These are phyloP conservation scores for Arnoldichthys spilopterus DNA, from an alignment of 2,797 vertebrate species.

Conservation along the genomic window DNA sequence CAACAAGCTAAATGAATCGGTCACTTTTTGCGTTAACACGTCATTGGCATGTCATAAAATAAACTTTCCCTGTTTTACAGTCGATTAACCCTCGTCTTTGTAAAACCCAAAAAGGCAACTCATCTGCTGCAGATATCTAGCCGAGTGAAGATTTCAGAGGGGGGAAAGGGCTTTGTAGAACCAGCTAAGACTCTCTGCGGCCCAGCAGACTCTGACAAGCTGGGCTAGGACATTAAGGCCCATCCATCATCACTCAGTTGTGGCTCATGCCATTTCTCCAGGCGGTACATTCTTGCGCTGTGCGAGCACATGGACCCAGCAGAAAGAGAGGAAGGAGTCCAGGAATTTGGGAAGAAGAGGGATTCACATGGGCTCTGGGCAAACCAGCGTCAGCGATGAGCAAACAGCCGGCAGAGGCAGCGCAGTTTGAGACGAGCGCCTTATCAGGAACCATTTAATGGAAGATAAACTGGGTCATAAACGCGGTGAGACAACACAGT, in stretches of 20 bases:
- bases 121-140: conserved; percentile 51
- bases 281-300: conserved; percentile 37
- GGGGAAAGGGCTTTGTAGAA: conserved; percentile 3
- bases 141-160: conserved; percentile 12
- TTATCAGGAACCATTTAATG: conserved; percentile 46
- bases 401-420: conserved; percentile 56
- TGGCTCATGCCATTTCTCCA: conserved; percentile 34
- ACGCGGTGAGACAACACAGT: conserved; percentile 46
- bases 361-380: conserved; percentile 53
- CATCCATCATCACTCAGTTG: conserved; percentile 40
- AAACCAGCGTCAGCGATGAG: conserved; percentile 18
- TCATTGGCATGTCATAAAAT: conserved; percentile 78
- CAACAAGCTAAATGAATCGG: conserved; percentile 68
- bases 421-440: conserved; percentile 23
- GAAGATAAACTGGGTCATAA: conserved; percentile 52
- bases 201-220: conserved; percentile 20
- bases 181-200: conserved; percentile 19
- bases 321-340: background rate
- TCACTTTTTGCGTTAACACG: conserved; percentile 78
- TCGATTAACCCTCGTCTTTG: conserved; percentile 67
- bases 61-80: conserved; percentile 69
- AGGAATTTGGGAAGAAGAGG: conserved; percentile 16
- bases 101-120: conserved; percentile 62
- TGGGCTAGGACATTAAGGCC: conserved; percentile 15
- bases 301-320: conserved; percentile 2